These are phyloP conservation scores for Phrynocephalus guinanensis DNA, from an alignment of 2,797 vertebrate species.

Conservation along the genomic window DNA sequence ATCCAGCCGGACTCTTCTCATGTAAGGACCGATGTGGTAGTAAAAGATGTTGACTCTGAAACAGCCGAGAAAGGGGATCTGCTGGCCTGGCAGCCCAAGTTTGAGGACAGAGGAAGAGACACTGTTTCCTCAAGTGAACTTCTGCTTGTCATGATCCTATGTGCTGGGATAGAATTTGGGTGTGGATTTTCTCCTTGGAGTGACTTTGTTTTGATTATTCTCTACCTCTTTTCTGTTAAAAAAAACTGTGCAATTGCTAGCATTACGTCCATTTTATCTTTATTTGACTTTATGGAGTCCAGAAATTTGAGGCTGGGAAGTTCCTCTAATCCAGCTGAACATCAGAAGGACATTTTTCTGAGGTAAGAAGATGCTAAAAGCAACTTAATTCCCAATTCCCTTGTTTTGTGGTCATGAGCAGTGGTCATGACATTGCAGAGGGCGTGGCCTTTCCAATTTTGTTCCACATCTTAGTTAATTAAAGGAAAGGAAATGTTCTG, in stretches of 20 bases:
- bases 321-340: neutral
- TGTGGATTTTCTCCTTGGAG: neutral
- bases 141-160: neutral
- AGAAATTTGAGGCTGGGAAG: neutral
- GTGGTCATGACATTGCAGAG: conserved; percentile 21
- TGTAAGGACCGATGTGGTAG: too few relatives aligned
- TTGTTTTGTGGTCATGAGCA: conserved; percentile 13
- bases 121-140: neutral
- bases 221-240: neutral
- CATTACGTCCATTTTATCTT: neutral
- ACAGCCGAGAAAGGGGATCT: too few relatives aligned
- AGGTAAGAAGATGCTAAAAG: neutral
- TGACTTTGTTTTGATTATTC: neutral
- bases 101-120: too few relatives aligned
- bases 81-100: too few relatives aligned
- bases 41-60: too few relatives aligned
- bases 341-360: neutral
- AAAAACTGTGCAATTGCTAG: conserved; percentile 2
- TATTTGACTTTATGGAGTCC: neutral
- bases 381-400: conserved; percentile 16
- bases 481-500: conserved; percentile 33
- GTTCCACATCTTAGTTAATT: conserved; percentile 42
- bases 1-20: too few relatives aligned
- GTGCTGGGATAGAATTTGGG: neutral
- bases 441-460: conserved; percentile 41